Conservation (phyloP, 1,140 invertebrate species). For the Triops cancriformis region DNA sequence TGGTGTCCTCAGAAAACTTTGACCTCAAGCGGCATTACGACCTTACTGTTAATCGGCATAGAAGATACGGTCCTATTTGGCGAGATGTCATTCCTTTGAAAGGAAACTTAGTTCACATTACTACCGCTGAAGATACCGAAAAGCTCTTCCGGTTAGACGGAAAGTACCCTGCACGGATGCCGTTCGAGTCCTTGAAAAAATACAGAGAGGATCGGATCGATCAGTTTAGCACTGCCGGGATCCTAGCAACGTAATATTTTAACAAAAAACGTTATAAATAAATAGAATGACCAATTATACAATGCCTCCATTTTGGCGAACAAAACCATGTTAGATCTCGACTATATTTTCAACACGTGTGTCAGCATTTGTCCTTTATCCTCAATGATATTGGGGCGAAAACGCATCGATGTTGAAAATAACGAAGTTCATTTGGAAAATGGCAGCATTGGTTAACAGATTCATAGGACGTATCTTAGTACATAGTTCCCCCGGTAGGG, state of each 20-base stretch:
- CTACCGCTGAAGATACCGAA: slow-evolving; percentile 64
- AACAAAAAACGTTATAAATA: neutral
- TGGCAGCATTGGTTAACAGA: too few relatives aligned
- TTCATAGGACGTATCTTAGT: too few relatives aligned
- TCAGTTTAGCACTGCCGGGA: slow-evolving; percentile 14
- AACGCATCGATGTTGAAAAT: too few relatives aligned
- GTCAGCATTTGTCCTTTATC: too few relatives aligned
- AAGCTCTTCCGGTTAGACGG: slow-evolving; percentile 34
- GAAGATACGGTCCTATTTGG: slow-evolving; percentile 59
- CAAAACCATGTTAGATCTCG: too few relatives aligned
- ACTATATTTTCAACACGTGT: too few relatives aligned
- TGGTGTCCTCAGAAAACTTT: neutral
- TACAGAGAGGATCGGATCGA: slow-evolving; percentile 20
- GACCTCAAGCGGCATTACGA: neutral
- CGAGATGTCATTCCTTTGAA: slow-evolving; percentile 63
- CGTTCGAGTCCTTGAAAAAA: slow-evolving; percentile 20
- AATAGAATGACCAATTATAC: neutral
- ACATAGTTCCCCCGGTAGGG: too few relatives aligned
- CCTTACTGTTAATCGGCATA: slow-evolving; percentile 35
- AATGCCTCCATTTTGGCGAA: neutral
- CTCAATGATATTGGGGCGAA: too few relatives aligned
- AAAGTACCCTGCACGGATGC: slow-evolving; percentile 19
- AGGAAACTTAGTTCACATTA: slow-evolving; percentile 68
- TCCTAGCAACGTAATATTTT: slow-evolving; percentile 15
- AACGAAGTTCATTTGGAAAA: too few relatives aligned